These are phyloP conservation scores for Heteromormyrus szaboi DNA, from an alignment of 2,797 vertebrate genomes.

Conservation along the genomic window DNA sequence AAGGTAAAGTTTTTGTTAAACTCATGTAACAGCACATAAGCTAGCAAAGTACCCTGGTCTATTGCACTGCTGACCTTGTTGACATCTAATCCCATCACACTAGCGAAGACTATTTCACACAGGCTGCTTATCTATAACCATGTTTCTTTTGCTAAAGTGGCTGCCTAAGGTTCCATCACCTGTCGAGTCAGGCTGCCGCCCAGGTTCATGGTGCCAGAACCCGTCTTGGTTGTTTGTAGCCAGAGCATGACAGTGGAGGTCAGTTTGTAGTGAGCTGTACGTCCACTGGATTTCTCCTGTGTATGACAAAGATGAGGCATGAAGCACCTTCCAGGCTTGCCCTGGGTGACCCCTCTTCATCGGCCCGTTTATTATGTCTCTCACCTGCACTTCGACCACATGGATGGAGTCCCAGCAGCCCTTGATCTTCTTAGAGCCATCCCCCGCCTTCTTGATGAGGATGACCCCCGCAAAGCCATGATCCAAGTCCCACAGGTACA, in stretches of 20 bases:
- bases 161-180: slow-evolving; percentile 50
- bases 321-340: neutral
- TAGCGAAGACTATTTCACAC: neutral
- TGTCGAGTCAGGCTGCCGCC: slow-evolving; percentile 97
- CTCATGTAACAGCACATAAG: neutral
- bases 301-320: neutral
- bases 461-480: slow-evolving; percentile 97
- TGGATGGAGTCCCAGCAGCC: slow-evolving; percentile 99
- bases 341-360: slow-evolving; percentile 11
- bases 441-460: slow-evolving; percentile 98
- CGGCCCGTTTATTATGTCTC: slow-evolving; percentile 28
- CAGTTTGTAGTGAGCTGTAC: slow-evolving; percentile 96
- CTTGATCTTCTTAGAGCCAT: slow-evolving; percentile 99
- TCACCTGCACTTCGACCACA: slow-evolving; percentile 98
- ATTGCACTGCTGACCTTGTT: neutral
- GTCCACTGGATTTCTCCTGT: slow-evolving; percentile 95
- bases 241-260: slow-evolving; percentile 99
- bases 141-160: neutral
- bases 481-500: slow-evolving; percentile 99
- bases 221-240: slow-evolving; percentile 96
- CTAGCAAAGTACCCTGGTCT: neutral
- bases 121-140: neutral
- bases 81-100: neutral
- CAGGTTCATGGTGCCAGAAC: slow-evolving; percentile 97
- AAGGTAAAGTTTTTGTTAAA: neutral